A percentile compares a stretch with the other conserved stretches of the same genome.
phyloP scores from a whole-genome alignment of 1,140 invertebrate genomes.

The Bombus pyrosoma region DNA sequence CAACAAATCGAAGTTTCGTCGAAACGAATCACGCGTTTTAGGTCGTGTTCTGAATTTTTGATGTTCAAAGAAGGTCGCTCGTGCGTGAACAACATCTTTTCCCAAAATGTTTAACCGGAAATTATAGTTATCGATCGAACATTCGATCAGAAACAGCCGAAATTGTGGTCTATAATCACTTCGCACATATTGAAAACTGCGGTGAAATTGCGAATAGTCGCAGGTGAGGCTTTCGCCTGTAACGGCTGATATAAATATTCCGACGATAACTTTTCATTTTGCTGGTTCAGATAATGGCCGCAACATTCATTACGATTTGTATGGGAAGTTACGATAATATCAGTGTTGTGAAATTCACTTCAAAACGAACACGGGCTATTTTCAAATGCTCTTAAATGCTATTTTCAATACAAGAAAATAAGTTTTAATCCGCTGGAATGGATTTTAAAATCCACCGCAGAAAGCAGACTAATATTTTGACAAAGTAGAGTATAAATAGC shows the following conservation, averaged over 20 bases:
- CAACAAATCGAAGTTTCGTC: too few species aligned
- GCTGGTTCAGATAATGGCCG: background rate
- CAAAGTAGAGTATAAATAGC: background rate
- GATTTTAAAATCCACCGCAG: background rate
- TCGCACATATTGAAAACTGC: background rate
- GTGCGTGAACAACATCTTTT: background rate
- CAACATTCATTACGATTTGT: conserved; percentile 3
- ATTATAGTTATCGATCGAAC: background rate
- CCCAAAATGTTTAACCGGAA: background rate
- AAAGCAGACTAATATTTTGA: background rate
- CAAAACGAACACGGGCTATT: background rate
- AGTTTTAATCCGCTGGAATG: background rate
- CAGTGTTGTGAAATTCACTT: background rate
- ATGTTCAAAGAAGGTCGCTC: background rate
- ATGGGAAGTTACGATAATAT: conserved; percentile 33
- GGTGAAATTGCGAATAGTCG: conserved; percentile 6
- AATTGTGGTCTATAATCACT: conserved; percentile 25
- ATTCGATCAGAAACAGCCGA: conserved; percentile 14
- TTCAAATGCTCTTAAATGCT: background rate
- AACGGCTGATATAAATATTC: conserved; percentile 21
- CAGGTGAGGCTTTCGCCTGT: background rate
- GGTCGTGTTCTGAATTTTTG: background rate
- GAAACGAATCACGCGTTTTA: background rate
- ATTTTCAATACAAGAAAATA: background rate
- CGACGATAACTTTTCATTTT: conserved; percentile 30